These are phyloP conservation scores for Melipona quadrifasciata DNA, from an alignment of 1,140 invertebrate species.

Conservation along the genomic window DNA sequence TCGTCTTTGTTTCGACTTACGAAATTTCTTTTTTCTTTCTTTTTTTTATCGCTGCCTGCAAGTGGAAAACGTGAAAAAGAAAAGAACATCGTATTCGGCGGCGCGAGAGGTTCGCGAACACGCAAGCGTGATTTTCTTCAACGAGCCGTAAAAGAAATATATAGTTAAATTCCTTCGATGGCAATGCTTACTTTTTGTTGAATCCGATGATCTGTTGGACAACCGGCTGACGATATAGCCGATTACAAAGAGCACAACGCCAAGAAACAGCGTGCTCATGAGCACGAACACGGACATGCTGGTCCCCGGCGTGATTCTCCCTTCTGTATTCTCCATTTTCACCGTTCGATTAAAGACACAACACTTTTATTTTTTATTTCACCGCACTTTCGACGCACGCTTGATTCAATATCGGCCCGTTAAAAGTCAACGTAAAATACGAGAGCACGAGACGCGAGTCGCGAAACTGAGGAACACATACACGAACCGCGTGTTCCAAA, in stretches of 20 bases:
- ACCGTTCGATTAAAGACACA: conserved; percentile 32
- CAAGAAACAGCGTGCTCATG: conserved; percentile 46
- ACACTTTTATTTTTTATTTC: conserved; percentile 33
- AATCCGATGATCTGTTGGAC: conserved; percentile 20
- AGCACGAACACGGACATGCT: conserved; percentile 37
- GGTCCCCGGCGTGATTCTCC: conserved; percentile 27
- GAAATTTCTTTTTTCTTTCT: neutral
- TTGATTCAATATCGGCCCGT: conserved; percentile 2
- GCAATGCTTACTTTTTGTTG: conserved; percentile 59
- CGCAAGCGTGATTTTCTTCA: conserved; percentile 36
- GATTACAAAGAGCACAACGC: conserved; percentile 44
- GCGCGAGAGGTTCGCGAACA: conserved; percentile 6
- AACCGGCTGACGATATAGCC: conserved; percentile 45
- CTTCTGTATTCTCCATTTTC: conserved; percentile 57
- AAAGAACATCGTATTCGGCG: conserved; percentile 12
- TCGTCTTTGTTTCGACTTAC: too few relatives aligned
- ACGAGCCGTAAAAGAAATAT: neutral
- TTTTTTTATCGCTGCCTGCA: neutral
- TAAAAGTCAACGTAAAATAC: conserved; percentile 4
- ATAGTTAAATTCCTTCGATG: neutral
- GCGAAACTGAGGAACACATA: conserved; percentile 27
- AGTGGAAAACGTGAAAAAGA: conserved; percentile 12
- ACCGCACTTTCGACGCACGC: conserved; percentile 33
- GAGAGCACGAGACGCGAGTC: conserved; percentile 34
- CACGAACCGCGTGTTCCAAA: conserved; percentile 52